These are phyloP conservation scores for Ianthella basta DNA, from an alignment of 37 sponge, comb jelly and placozoan species.

Conservation along the genomic window DNA sequence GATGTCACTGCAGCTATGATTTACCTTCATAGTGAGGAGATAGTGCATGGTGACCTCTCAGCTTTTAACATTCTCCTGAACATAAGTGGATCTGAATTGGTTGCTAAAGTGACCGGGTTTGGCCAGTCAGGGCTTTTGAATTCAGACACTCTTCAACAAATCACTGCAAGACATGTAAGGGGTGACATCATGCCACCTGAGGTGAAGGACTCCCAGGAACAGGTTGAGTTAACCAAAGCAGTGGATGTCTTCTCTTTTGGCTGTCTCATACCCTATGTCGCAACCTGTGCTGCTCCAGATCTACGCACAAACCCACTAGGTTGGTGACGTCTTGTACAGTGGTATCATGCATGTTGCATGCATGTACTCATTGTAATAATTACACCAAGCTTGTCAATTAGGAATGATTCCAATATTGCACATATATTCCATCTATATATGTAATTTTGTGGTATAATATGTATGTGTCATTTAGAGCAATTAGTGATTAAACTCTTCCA, in stretches of 20 bases:
- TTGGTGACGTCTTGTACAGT: no score
- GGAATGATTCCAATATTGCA: no score
- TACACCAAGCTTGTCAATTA: no score
- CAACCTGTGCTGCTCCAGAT: neutral
- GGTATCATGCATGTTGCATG: no score
- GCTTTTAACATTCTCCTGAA: neutral
- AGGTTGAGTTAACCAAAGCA: neutral
- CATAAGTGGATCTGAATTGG: neutral
- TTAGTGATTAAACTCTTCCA: no score
- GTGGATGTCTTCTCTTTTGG: conserved; percentile 36
- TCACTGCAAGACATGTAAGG: neutral
- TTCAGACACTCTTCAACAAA: neutral
- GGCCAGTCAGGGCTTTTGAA: neutral
- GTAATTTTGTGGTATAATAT: no score
- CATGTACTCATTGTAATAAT: no score
- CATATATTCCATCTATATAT: no score
- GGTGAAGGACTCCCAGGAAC: neutral
- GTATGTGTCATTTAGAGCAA: no score
- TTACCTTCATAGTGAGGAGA: neutral
- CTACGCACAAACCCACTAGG: no score
- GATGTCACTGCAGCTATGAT: neutral
- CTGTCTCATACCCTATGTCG: neutral
- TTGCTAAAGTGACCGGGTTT: conserved; percentile 13
- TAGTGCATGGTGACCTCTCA: conserved; percentile 24
- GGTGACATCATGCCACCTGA: conserved; percentile 25